phyloP scores from a whole-genome alignment of 1,140 invertebrate genomes.

The Solenopsis fugax region DNA sequence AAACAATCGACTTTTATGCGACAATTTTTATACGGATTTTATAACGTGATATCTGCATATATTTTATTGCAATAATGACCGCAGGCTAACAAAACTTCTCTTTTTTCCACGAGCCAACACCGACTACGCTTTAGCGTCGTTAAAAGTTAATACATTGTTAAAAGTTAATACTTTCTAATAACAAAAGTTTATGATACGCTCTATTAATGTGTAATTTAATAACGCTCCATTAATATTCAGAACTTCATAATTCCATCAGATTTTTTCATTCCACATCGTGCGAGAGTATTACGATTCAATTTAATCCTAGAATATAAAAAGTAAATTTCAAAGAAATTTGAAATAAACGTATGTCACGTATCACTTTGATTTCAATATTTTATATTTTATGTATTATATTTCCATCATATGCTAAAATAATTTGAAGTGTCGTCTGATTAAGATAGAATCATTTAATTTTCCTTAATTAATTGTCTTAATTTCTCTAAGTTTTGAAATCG shows the following conservation, averaged over 20 bases:
- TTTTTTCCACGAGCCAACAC: not conserved
- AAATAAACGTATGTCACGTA: not conserved
- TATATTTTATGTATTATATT: not conserved
- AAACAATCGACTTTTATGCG: not conserved
- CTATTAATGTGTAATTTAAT: not conserved
- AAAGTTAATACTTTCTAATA: not conserved
- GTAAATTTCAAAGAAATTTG: not conserved
- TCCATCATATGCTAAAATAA: not conserved
- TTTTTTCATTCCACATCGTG: not conserved
- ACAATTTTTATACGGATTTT: not conserved
- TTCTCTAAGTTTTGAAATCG: not conserved
- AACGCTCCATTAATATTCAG: not conserved
- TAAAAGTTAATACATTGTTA: slow-evolving; percentile 34
- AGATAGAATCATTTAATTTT: not conserved
- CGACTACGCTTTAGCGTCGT: slow-evolving; percentile 11
- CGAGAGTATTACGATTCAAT: not conserved
- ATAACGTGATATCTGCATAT: not conserved
- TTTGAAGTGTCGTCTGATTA: not conserved
- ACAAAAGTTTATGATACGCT: not conserved
- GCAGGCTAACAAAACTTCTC: not conserved
- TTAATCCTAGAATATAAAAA: slow-evolving; percentile 9
- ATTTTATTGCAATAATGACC: slow-evolving; percentile 37
- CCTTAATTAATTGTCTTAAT: not conserved
- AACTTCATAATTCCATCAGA: slow-evolving; percentile 17
- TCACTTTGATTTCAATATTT: not conserved